Evolutionary conservation across 2,797 vertebrate genomes (phyloP), one percentile per base, ranked within the genome.

Genomic region (Rhabdophis nuchalis): DNA sequence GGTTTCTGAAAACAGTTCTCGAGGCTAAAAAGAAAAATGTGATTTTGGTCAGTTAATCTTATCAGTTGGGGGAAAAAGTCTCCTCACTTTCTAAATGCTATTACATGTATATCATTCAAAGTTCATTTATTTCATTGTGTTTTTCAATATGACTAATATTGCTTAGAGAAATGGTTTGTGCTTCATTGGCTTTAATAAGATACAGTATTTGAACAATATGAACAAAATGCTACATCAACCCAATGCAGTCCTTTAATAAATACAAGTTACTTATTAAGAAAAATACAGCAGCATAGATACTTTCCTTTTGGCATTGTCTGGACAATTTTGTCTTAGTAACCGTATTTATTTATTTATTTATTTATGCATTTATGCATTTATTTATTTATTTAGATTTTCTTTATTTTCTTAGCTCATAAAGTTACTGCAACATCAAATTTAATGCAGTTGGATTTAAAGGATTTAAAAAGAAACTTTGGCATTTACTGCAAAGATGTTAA

Each of bases 51-150:
- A 86, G 36, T 0, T 1, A 25, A 8, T 88, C 27, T 53, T 64
- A 90, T 0, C 0, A 6, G 32, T 0, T 54, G 85, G 72, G 13
- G 7, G 0, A 29, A 0, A 0, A 32, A 18, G n/a, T 68, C 29
- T 68, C 41, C n/a, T 27, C 29, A 16, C 50, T 61, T 25, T 89
- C 32, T 50, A 57, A 57, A 14, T 85, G 0, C 0, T 85, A 64
- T 57, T 95, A n/a, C n/a, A n/a, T n/a, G n/a, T n/a, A 18, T 50
- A 36, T 57, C 46, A 77, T 58, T 91, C 41, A 20, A 88, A 4
- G n/a, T 91, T 68, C 8, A 57, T 87, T 77, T 86, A 54, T 89
- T 64, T 64, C 36, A 56, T 86, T 85, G 46, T 27, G 6, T 16
- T 56, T 68, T 68, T 50, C 36, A 68, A 18, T 89, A 20, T 46